phyloP scores from a whole-genome alignment of 2,888 invertebrate species.

The Anticlea derivata region DNA sequence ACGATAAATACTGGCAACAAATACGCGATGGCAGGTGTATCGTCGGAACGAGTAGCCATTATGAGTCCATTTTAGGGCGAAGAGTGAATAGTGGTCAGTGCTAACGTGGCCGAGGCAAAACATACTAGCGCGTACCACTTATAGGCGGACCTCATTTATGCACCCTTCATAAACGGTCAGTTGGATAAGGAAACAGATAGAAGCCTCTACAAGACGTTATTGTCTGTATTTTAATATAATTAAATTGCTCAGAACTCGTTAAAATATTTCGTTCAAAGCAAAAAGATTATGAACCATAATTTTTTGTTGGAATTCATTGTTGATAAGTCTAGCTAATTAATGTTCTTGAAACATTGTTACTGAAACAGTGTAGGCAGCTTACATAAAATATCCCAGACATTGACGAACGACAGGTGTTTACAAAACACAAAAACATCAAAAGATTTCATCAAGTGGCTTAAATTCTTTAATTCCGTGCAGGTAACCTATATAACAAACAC shows the following conservation, averaged over 20 bases:
- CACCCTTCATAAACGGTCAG: constrained; percentile 77
- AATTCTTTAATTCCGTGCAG: no score
- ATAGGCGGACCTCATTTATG: constrained; percentile 71
- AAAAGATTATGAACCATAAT: neutral
- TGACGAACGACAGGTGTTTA: neutral
- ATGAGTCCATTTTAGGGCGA: constrained; percentile 80
- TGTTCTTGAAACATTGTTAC: constrained; percentile 10
- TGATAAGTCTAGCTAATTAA: constrained; percentile 6
- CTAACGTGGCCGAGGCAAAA: constrained; percentile 65
- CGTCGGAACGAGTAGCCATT: constrained; percentile 76
- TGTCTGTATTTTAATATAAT: constrained; percentile 16
- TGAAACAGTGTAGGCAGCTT: neutral
- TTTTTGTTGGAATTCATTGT: constrained; percentile 6
- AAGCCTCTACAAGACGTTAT: constrained; percentile 41
- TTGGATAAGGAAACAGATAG: constrained; percentile 63
- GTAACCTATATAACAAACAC: no score
- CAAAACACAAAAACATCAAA: constrained; percentile 5
- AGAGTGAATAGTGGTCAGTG: constrained; percentile 67
- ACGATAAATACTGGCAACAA: constrained; percentile 66
- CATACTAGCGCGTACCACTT: constrained; percentile 57
- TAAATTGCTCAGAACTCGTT: constrained; percentile 16
- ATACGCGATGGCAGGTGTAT: constrained; percentile 77
- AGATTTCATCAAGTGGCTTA: neutral
- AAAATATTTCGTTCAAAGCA: constrained; percentile 16
- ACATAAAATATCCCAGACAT: neutral